A percentile compares a stretch with the other conserved stretches of the same genome.
phyloP scores from a whole-genome alignment of 1,140 invertebrate genomes.

The Campoletis sonorensis region DNA sequence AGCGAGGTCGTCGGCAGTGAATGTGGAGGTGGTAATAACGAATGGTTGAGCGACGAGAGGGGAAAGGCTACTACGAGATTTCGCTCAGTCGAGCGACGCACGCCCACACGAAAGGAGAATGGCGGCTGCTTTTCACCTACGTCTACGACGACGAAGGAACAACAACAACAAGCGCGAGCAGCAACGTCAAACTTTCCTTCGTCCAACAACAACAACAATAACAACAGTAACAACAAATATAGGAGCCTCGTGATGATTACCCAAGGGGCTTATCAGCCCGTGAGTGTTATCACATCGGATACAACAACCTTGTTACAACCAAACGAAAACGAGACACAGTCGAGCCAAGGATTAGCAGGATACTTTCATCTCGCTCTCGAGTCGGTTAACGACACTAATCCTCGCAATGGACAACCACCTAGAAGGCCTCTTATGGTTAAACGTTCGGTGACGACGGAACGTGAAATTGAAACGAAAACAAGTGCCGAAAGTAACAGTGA shows the following conservation, averaged over 20 bases:
- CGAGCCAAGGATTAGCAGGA: constrained; percentile 69
- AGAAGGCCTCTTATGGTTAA: constrained; percentile 67
- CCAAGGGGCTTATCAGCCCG: constrained; percentile 81
- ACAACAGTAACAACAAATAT: constrained; percentile 80
- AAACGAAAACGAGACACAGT: constrained; percentile 59
- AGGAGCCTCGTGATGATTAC: constrained; percentile 93
- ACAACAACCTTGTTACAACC: constrained; percentile 82
- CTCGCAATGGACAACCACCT: constrained; percentile 66
- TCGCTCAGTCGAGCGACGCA: constrained; percentile 74
- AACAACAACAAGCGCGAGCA: constrained; percentile 37
- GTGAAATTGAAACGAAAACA: constrained; percentile 65
- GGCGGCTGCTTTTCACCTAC: constrained; percentile 64
- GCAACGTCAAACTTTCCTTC: constrained; percentile 49
- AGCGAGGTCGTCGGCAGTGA: constrained; percentile 71
- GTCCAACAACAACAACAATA: constrained; percentile 77
- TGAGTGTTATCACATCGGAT: constrained; percentile 84
- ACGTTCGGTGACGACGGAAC: constrained; percentile 47
- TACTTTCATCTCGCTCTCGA: constrained; percentile 74
- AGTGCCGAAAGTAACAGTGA: constrained; percentile 73
- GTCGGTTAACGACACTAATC: constrained; percentile 61
- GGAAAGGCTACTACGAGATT: constrained; percentile 68
- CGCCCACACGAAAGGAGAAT: constrained; percentile 71
- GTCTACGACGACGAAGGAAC: constrained; percentile 52
- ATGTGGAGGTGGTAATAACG: constrained; percentile 66
- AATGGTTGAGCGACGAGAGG: constrained; percentile 73